Conservation (phyloP, 2,888 invertebrate species). For the Liodrosophila aerea region DNA sequence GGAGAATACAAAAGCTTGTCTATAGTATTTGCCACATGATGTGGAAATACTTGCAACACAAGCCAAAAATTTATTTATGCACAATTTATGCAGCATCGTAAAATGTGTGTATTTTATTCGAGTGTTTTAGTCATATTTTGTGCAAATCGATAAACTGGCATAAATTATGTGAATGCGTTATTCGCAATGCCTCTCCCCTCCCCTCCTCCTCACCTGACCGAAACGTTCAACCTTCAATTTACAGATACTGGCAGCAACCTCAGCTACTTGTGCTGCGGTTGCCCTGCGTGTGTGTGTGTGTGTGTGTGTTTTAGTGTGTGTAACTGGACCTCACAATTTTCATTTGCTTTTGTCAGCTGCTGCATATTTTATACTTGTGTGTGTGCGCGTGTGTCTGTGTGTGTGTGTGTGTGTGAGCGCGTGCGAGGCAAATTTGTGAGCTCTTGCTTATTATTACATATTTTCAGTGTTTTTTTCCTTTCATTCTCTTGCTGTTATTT, state of each 20-base stretch:
- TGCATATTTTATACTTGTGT: slow-evolving; percentile 52
- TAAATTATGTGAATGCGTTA: slow-evolving; percentile 51
- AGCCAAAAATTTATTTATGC: slow-evolving; percentile 38
- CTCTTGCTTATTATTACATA: slow-evolving; percentile 29
- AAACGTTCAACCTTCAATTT: slow-evolving; percentile 24
- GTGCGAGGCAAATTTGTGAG: slow-evolving; percentile 39
- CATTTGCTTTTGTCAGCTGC: slow-evolving; percentile 45
- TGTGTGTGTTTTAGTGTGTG: slow-evolving; percentile 5
- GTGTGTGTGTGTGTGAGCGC: slow-evolving; percentile 6
- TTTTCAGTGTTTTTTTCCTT: slow-evolving; percentile 8
- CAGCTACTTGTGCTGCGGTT: slow-evolving; percentile 8
- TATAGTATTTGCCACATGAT: too few relatives aligned
- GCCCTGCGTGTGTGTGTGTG: not conserved
- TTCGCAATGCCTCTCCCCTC: not conserved
- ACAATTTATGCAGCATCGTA: slow-evolving; percentile 56
- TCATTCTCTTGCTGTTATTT: not conserved
- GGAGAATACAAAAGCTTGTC: too few relatives aligned
- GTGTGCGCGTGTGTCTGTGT: slow-evolving; percentile 4
- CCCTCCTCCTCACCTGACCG: slow-evolving; percentile 7
- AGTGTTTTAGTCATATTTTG: slow-evolving; percentile 32
- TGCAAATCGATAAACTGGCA: slow-evolving; percentile 61
- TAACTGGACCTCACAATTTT: slow-evolving; percentile 40
- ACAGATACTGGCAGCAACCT: slow-evolving; percentile 13
- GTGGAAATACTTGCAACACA: too few relatives aligned
- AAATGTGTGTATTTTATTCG: slow-evolving; percentile 47